Conservation (phyloP, 2,888 invertebrate genomes). For the Ganaspis brasiliensis region DNA sequence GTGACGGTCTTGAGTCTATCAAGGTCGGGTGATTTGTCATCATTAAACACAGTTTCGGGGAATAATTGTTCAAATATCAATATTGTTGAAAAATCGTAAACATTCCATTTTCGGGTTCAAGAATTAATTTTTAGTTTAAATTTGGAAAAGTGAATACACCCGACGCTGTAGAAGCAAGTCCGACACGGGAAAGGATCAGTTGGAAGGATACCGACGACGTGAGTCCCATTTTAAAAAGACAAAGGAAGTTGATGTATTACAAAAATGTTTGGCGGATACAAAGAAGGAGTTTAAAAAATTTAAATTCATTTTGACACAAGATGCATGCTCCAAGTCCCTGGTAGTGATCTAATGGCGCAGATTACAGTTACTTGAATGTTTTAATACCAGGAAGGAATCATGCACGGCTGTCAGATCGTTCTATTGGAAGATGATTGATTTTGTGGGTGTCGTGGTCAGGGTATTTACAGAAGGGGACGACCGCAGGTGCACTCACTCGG, state of each 20-base stretch:
- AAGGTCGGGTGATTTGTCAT: not conserved
- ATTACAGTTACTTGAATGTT: not conserved
- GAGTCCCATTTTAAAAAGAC: slow-evolving; percentile 16
- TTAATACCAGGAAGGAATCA: slow-evolving; percentile 33
- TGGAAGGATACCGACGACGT: slow-evolving; percentile 11
- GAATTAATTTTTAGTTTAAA: too few relatives aligned
- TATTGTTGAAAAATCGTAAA: too few relatives aligned
- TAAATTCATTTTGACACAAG: slow-evolving; percentile 21
- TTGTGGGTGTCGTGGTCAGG: slow-evolving; percentile 59
- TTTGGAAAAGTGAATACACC: not conserved
- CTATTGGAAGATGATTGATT: slow-evolving; percentile 22
- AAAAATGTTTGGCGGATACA: slow-evolving; percentile 21
- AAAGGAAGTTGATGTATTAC: slow-evolving; percentile 39
- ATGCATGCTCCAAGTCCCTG: slow-evolving; percentile 39
- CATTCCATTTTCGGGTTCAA: too few relatives aligned
- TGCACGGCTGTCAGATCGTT: slow-evolving; percentile 25
- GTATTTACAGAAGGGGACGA: slow-evolving; percentile 66
- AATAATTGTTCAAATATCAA: too few relatives aligned
- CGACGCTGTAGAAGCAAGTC: not conserved
- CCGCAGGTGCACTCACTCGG: slow-evolving; percentile 87
- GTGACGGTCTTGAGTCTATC: not conserved
- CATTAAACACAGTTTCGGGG: too few relatives aligned
- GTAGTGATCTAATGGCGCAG: not conserved
- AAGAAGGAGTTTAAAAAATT: slow-evolving; percentile 10
- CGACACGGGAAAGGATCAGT: not conserved